Evolutionary conservation across 2,888 invertebrate genomes (phyloP), one percentile per base, ranked within the genome.

Genomic region (Crepidodera aurea): DNA sequence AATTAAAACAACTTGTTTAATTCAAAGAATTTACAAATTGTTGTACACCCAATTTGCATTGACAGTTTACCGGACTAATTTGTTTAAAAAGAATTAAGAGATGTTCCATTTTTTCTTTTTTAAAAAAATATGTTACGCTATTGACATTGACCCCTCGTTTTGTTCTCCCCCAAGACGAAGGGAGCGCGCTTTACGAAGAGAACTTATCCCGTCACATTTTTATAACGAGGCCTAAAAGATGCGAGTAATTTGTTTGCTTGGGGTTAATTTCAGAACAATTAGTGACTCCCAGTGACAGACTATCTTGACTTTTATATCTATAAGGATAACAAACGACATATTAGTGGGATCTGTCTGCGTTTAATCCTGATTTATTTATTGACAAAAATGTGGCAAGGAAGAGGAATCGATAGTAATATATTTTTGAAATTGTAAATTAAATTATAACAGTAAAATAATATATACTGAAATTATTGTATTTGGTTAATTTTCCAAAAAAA

Each of bases 241-340:
- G 75, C 76, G 78, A 79, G 78, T 78, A 78, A 79, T 79, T 78
- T 79, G 78, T 78, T 78, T 78, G 77, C 75, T 74, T 69, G 64
- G 73, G 77, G 77, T 78, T 79, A 79, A 79, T 78, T 76, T 75
- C 74, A 69, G 77, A 74, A 79, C 78, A 78, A 79, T 79, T 79
- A 78, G 78, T 75, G 73, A 74, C 71, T 71, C 66, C 62, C 60
- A 57, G 58, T 56, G 69, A 70, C 73, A 69, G 72, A 71, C 71
- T 67, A 60, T 69, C 56, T 68, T 68, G 67, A 65, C 67, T 72
- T 58, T 63, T 63, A 63, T 65, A 56, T 57, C 46, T 19, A 29
- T 18, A 42, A 58, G 44, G 32, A 60, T 60, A 29, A 51, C 42
- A 42, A 54, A 63, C 19, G 63, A 44, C 46, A 12, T 32, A 22